Evolutionary conservation across 2,113 vertebrate genomes (phyloP).

Genomic region (Datnioides undecimradiatus): DNA sequence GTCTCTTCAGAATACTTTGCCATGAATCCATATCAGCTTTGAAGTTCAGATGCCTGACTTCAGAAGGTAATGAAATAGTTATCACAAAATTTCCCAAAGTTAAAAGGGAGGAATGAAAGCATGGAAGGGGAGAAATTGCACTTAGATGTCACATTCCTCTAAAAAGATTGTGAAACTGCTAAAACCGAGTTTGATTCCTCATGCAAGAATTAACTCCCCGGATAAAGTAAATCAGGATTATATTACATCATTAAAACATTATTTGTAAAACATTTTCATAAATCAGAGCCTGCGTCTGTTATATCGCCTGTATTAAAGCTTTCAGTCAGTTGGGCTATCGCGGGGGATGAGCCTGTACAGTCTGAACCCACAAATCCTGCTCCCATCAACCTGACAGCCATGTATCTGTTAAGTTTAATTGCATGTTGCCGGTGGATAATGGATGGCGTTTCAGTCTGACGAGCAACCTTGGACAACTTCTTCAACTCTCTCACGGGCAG

Average conservation of each 20-base stretch:
- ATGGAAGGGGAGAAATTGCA: slow-evolving; percentile 30
- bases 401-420: slow-evolving; percentile 44
- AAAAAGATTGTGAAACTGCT: slow-evolving; percentile 24
- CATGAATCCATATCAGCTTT: slow-evolving; percentile 65
- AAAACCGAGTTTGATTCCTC: slow-evolving; percentile 25
- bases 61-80: slow-evolving; percentile 74
- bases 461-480: slow-evolving; percentile 39
- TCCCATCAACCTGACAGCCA: slow-evolving; percentile 30
- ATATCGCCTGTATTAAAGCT: background rate
- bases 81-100: slow-evolving; percentile 61
- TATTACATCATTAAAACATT: slow-evolving; percentile 40
- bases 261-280: slow-evolving; percentile 35
- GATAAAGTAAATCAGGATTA: slow-evolving; percentile 2
- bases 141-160: slow-evolving; percentile 46
- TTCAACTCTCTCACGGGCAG: slow-evolving; percentile 22
- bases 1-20: slow-evolving; percentile 53
- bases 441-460: slow-evolving; percentile 29
- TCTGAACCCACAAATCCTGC: slow-evolving; percentile 8
- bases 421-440: slow-evolving; percentile 35
- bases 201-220: slow-evolving; percentile 22
- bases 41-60: slow-evolving; percentile 64
- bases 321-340: background rate
- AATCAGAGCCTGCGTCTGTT: slow-evolving; percentile 3
- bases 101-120: slow-evolving; percentile 65
- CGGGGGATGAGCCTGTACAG: background rate